Percentiles rank a stretch among this genome's conserved stretches.
phyloP scores from a whole-genome alignment of 2,113 vertebrate genomes.

The Aptenodytes forsteri region DNA sequence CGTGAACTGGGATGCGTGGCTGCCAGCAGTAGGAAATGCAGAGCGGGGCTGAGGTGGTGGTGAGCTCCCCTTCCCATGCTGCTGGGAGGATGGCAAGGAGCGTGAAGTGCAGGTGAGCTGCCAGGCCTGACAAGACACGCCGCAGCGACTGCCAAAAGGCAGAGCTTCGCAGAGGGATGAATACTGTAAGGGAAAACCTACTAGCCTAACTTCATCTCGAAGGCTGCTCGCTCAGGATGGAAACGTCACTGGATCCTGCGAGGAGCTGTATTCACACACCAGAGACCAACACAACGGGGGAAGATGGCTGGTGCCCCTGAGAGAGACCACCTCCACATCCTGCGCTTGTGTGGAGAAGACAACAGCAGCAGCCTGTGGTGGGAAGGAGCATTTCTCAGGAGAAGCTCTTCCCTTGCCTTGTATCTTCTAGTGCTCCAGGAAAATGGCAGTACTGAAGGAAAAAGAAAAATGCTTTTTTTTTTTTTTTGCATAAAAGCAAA shows the following conservation, averaged over 20 bases:
- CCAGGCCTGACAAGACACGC: not conserved
- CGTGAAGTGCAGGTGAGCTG: not conserved
- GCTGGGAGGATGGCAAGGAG: not conserved
- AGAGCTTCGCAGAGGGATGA: not conserved
- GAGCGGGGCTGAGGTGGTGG: rapidly evolving
- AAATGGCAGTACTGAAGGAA: not conserved
- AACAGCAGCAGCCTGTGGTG: not conserved
- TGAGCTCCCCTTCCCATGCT: not conserved
- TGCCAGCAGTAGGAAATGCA: not conserved
- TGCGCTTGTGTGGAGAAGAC: not conserved
- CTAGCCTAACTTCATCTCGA: not conserved
- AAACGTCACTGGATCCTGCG: rapidly evolving
- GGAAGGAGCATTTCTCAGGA: not conserved
- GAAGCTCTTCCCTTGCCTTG: not conserved
- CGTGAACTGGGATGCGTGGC: not conserved
- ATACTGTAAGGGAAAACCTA: not conserved
- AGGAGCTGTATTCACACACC: not conserved
- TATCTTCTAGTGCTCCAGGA: not conserved
- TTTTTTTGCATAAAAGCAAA: not conserved
- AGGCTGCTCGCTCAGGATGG: not conserved
- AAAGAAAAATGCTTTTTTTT: not conserved
- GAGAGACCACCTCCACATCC: not conserved
- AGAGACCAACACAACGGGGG: not conserved
- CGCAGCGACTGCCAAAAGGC: not conserved
- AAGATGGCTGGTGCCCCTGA: not conserved